Evolutionary conservation across 2,888 invertebrate genomes (phyloP).

Genomic region (Chrysopilus asiliformis): DNA sequence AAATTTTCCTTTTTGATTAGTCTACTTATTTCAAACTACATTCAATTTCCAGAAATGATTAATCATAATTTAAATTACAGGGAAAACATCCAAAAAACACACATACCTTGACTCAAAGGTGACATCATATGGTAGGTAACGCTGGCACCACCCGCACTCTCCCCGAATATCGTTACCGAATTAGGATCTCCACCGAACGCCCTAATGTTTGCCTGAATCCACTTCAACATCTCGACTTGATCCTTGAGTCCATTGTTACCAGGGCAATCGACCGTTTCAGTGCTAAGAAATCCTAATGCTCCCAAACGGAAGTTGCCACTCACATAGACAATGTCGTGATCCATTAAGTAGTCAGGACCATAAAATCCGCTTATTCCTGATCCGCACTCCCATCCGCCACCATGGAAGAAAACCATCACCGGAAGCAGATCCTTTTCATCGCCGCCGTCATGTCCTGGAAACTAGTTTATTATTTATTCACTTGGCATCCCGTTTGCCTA

Average conservation of each 20-base stretch:
- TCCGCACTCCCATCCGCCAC: conserved; percentile 63
- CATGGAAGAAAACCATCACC: conserved; percentile 55
- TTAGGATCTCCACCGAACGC: conserved; percentile 49
- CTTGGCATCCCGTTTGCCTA: no score
- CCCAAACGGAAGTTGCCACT: conserved; percentile 57
- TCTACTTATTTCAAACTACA: no score
- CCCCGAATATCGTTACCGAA: conserved; percentile 53
- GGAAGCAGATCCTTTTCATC: conserved; percentile 34
- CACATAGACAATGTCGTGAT: conserved; percentile 55
- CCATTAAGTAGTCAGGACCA: conserved; percentile 54
- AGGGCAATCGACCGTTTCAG: conserved; percentile 47
- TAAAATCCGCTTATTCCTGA: conserved; percentile 53
- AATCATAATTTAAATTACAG: no score
- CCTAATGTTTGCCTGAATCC: conserved; percentile 46
- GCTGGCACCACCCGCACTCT: conserved; percentile 56
- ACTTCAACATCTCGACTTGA: conserved; percentile 46
- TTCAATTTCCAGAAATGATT: no score
- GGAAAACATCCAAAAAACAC: no score
- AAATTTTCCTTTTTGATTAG: no score
- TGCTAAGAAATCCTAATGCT: conserved; percentile 52
- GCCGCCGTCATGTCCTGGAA: no score
- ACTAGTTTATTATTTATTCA: no score
- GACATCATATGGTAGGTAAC: conserved; percentile 57
- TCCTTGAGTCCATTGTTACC: conserved; percentile 58
- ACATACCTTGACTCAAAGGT: conserved; percentile 32